Base-by-base conservation (phyloP, 2,113 vertebrate species). In the Ailuropoda melanoleuca region DNA sequence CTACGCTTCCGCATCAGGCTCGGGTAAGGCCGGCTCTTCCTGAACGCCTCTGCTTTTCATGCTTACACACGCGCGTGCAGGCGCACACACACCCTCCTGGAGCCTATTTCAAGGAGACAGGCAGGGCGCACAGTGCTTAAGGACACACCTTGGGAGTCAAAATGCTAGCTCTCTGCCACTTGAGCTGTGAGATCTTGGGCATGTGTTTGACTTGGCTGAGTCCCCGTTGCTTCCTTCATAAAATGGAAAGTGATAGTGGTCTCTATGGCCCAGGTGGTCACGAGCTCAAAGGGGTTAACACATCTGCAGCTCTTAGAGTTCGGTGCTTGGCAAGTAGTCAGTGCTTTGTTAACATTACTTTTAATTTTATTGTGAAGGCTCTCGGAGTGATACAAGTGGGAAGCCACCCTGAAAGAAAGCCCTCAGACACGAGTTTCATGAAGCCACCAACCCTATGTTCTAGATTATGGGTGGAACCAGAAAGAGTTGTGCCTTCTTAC, bases 1-100 rank as follows among this genome's bases (percentile, higher is more conserved):
- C 97, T 99, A 99, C 88, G 99, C 99, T 96, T 99, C 99, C 94
- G 99, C 99, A 18, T 99, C 99, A 39, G 99, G 99, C 97, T 99
- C 99, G 17, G 99, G 99, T 99, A 98, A 99, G 98, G 56, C 62
- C 88, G 6, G 13, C 80, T 23, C 62, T 31, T 21, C n/a, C 56
- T 21, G 2, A 6, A 18, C 53, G 0, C 4, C 29, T n/a, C 31
- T 24, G 1, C 68, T 58, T 56, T 88, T 62, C 8, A 3, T 50
- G 37, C 31, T 13, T 46, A 23, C 17, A 17, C 43, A 12, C 0
- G 7, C 21, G 0, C 11, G 11, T 2, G 3, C 1, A 0, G 8
- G 1, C n/a, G 2, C 18, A 1, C 7, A 3, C 15, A 19, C 23
- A 39, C 8, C 43, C 48, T 17, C 1, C 24, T 60, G 29, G n/a